Conservation (phyloP, 1,140 invertebrate species). For the Yoshiicerus persimilis region DNA sequence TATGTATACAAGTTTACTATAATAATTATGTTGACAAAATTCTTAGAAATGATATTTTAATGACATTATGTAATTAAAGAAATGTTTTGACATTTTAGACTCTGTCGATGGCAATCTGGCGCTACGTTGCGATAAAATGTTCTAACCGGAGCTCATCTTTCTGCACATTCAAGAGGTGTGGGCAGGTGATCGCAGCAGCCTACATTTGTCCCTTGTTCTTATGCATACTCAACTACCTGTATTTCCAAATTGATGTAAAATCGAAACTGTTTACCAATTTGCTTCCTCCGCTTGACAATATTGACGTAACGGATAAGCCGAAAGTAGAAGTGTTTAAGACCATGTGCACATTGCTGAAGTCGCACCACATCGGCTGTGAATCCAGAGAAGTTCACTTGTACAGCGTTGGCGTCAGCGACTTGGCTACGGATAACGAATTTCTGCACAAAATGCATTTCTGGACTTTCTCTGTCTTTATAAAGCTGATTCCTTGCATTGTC, state of each 20-base stretch:
- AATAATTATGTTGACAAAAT: no score
- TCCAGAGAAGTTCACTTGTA: slow-evolving; percentile 61
- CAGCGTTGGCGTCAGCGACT: slow-evolving; percentile 62
- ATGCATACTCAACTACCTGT: slow-evolving; percentile 60
- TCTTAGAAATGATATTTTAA: no score
- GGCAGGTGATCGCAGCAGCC: slow-evolving; percentile 54
- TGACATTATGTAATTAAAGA: no score
- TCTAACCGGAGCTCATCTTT: slow-evolving; percentile 32
- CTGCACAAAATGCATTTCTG: slow-evolving; percentile 61
- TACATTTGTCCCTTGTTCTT: slow-evolving; percentile 58
- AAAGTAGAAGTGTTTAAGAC: not conserved
- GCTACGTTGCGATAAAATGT: slow-evolving; percentile 42
- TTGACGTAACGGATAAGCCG: slow-evolving; percentile 5
- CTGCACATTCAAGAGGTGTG: slow-evolving; percentile 39
- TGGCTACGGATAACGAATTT: slow-evolving; percentile 60
- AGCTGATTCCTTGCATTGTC: slow-evolving; percentile 61
- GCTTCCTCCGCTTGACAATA: not conserved
- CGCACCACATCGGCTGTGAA: not conserved
- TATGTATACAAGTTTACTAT: no score
- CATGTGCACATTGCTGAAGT: not conserved
- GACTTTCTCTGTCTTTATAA: slow-evolving; percentile 61
- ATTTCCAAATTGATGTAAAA: slow-evolving; percentile 53
- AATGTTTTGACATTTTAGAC: slow-evolving; percentile 11
- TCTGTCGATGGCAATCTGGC: slow-evolving; percentile 46
- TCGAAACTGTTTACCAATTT: not conserved